Evolutionary conservation across 2,113 vertebrate species (phyloP).

Genomic region (Cyanoramphus novaezelandiae): DNA sequence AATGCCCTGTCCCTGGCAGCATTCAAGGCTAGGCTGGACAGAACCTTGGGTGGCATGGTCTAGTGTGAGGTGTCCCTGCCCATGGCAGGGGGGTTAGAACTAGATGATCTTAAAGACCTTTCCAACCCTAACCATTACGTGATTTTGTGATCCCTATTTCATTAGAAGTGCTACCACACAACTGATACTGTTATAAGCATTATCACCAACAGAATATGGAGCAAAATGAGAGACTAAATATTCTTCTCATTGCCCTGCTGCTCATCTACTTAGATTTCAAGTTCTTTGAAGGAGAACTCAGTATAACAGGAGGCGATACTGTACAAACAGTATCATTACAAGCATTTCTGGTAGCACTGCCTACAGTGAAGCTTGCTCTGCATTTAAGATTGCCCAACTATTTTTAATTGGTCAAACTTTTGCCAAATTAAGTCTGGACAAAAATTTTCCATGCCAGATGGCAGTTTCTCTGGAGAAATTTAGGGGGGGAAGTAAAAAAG

Average conservation of each 20-base stretch:
- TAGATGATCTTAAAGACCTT: background rate
- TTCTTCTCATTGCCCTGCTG: background rate
- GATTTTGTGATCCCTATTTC: background rate
- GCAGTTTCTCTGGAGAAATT: background rate
- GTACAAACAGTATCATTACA: background rate
- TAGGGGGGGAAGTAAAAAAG: too few species aligned
- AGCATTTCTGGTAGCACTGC: background rate
- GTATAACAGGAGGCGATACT: background rate
- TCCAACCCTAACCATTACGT: background rate
- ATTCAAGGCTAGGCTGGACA: background rate
- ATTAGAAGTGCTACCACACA: background rate
- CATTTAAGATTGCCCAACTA: background rate
- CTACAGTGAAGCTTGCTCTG: background rate
- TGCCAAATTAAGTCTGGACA: slow-evolving; percentile 1
- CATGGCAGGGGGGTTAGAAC: background rate
- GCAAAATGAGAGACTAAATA: background rate
- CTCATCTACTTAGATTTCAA: background rate
- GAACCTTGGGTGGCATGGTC: background rate
- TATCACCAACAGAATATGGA: accelerated
- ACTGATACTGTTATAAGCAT: background rate
- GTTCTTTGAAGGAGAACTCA: background rate
- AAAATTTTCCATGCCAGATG: slow-evolving; percentile 11
- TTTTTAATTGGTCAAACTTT: background rate
- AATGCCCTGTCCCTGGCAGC: background rate
- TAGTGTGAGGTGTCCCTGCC: background rate